Evolutionary conservation across 2,113 vertebrate genomes (phyloP).

Genomic region (Ceuthmochares aereus): DNA sequence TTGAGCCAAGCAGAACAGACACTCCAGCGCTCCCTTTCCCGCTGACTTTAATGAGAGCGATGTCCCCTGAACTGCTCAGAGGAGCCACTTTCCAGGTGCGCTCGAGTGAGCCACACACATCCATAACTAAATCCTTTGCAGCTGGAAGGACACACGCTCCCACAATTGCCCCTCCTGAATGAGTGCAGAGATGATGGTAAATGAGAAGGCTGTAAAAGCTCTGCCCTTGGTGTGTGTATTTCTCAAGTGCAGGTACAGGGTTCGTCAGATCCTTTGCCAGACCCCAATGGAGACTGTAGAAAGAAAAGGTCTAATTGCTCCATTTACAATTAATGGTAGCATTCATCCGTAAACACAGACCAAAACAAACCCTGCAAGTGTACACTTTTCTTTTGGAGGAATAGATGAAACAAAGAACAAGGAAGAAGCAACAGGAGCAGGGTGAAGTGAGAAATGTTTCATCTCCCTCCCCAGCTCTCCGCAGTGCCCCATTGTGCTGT

Average conservation of each 20-base stretch:
- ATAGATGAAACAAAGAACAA: not conserved
- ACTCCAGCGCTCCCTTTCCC: not conserved
- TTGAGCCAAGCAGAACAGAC: slow-evolving; percentile 33
- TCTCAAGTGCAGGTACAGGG: not conserved
- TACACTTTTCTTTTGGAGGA: not conserved
- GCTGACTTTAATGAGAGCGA: slow-evolving; percentile 3
- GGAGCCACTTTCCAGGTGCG: slow-evolving; percentile 21
- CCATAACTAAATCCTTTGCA: slow-evolving; percentile 20
- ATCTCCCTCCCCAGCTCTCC: not conserved
- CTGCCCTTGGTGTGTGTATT: not conserved
- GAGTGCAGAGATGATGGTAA: not conserved
- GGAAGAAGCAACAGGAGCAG: not conserved
- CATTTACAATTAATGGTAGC: slow-evolving; percentile 11
- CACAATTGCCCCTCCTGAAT: not conserved
- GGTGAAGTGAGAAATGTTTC: not conserved
- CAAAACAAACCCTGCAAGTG: not conserved
- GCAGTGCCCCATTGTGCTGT: not conserved
- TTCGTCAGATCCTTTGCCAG: slow-evolving; percentile 21
- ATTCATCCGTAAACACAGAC: not conserved
- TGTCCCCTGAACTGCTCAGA: not conserved
- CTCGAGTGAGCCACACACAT: not conserved
- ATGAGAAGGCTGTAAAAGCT: slow-evolving; percentile 35
- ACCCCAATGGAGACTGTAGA: not conserved
- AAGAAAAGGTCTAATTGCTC: slow-evolving; percentile 43
- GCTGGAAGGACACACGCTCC: slow-evolving; percentile 17